These are phyloP conservation scores for Lepus americanus DNA, from an alignment of 2,113 vertebrate genomes.

Conservation along the genomic window DNA sequence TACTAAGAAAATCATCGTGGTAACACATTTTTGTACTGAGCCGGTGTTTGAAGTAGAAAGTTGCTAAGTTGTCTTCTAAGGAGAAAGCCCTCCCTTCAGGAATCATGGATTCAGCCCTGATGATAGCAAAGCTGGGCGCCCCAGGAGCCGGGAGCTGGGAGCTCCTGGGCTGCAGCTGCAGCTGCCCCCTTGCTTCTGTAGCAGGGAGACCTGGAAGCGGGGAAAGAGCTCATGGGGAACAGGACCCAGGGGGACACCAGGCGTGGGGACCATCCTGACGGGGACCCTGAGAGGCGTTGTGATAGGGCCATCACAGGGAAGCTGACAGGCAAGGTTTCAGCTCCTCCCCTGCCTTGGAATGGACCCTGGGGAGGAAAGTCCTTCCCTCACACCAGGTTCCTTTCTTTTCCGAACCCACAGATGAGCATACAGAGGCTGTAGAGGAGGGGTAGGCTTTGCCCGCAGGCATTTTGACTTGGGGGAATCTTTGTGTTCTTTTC, in stretches of 20 bases:
- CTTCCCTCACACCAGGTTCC: not conserved
- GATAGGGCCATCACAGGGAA: not conserved
- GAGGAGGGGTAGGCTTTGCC: not conserved
- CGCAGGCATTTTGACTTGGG: not conserved
- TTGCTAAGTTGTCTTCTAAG: constrained; percentile 5
- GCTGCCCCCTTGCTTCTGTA: not conserved
- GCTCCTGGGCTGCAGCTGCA: not conserved
- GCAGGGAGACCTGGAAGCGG: not conserved
- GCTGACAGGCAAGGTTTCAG: not conserved
- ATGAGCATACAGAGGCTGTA: not conserved
- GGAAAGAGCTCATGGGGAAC: not conserved
- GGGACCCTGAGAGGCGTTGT: not conserved
- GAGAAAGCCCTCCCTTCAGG: not conserved
- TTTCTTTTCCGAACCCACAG: not conserved
- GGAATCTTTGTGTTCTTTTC: not conserved
- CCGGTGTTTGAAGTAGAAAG: constrained; percentile 9
- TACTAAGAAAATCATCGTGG: constrained; percentile 40
- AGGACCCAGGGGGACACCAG: not conserved
- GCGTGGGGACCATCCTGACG: not conserved
- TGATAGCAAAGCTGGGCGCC: not conserved
- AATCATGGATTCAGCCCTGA: not conserved
- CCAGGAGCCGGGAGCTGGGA: not conserved
- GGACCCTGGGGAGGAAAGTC: not conserved
- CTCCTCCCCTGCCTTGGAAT: not conserved
- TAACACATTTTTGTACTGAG: constrained; percentile 28